phyloP scores from a whole-genome alignment of 1,140 invertebrate genomes.

The Bombus consobrinus region DNA sequence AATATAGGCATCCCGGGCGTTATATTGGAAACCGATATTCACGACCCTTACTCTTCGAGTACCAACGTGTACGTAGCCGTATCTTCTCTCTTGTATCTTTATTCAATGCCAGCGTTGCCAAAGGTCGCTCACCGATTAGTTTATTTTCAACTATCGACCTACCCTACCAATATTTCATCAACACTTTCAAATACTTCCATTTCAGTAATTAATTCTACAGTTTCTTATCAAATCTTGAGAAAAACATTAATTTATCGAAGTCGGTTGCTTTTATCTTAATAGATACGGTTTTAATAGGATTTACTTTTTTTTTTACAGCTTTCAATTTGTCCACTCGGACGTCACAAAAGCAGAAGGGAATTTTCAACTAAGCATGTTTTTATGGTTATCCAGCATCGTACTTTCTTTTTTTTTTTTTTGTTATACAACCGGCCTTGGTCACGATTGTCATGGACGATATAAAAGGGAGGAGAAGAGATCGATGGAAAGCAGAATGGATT shows the following conservation, averaged over 20 bases:
- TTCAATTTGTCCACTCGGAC: not conserved
- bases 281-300: not conserved
- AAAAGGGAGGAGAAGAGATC: not conserved
- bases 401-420: not conserved
- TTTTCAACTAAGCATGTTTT: not conserved
- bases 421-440: not conserved
- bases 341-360: not conserved
- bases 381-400: not conserved
- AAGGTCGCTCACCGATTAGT: conserved; percentile 20
- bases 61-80: conserved; percentile 22
- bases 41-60: conserved; percentile 42
- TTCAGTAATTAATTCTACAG: not conserved
- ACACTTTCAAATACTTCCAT: not conserved
- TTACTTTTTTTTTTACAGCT: not conserved
- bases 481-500: conserved; percentile 15
- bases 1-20: conserved; percentile 48
- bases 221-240: not conserved
- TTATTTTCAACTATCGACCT: conserved; percentile 20
- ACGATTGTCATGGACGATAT: not conserved
- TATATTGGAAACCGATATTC: conserved; percentile 69
- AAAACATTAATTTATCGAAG: not conserved
- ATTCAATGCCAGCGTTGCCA: not conserved
- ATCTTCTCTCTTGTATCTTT: conserved; percentile 27
- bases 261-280: not conserved
- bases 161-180: not conserved